Conservation (phyloP, 1,140 invertebrate species). For the Mizuhopecten yessoensis region DNA sequence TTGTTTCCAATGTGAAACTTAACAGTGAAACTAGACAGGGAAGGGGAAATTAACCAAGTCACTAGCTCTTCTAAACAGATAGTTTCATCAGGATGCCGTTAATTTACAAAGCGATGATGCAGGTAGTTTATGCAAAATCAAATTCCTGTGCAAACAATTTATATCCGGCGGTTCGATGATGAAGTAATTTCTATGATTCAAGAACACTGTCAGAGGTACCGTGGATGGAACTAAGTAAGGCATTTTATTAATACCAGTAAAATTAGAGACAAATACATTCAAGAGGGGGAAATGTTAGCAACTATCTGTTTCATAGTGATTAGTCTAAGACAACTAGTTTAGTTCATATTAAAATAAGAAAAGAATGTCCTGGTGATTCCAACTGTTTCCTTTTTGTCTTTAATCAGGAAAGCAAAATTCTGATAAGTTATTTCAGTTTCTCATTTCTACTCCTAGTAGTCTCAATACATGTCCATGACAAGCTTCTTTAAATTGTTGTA, state of each 20-base stretch:
- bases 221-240: not conserved
- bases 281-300: not conserved
- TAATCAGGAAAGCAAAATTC: too few species aligned
- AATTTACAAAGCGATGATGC: not conserved
- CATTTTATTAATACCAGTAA: not conserved
- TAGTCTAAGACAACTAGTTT: not conserved
- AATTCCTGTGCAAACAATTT: constrained; percentile 6
- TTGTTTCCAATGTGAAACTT: not conserved
- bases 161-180: not conserved
- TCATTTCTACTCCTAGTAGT: too few species aligned
- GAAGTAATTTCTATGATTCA: not conserved
- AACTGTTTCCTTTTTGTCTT: too few species aligned
- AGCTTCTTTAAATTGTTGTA: too few species aligned
- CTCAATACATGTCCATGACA: too few species aligned
- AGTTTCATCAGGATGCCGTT: not conserved
- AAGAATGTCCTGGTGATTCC: too few species aligned
- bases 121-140: constrained; percentile 19
- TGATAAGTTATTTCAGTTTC: too few species aligned
- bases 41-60: not conserved
- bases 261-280: too few species aligned
- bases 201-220: not conserved
- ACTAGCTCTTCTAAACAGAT: constrained; percentile 7
- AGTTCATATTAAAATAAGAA: not conserved
- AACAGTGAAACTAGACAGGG: not conserved
- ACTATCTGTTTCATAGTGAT: not conserved